Evolutionary conservation across 2,797 vertebrate species (phyloP).

Genomic region (Coreius guichenoti): DNA sequence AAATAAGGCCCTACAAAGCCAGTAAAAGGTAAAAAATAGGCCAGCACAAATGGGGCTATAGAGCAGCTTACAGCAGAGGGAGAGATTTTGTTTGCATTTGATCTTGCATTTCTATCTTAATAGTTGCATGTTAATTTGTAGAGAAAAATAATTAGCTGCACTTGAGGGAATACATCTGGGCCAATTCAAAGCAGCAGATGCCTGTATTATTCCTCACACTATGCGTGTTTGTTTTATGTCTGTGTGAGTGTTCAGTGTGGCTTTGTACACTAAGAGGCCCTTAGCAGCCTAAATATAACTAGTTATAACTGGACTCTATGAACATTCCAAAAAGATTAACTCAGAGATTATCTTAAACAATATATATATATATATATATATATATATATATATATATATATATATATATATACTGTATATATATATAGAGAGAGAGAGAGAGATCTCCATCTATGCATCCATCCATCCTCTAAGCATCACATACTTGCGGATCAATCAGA

Average conservation of each 20-base stretch:
- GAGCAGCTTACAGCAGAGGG: conserved; percentile 41
- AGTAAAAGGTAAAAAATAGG: conserved; percentile 68
- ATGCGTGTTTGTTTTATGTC: neutral
- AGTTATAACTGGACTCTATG: neutral
- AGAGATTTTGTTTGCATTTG: neutral
- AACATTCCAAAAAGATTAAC: conserved; percentile 6
- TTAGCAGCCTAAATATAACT: neutral
- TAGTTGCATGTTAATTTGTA: conserved; percentile 16
- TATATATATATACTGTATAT: neutral
- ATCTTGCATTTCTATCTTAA: conserved; percentile 8
- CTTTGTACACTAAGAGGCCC: neutral
- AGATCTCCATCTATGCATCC: neutral
- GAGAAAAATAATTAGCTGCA: neutral
- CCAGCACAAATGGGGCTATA: conserved; percentile 67
- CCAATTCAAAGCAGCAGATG: conserved; percentile 19
- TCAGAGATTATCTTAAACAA: neutral
- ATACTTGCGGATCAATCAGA: neutral
- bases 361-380: neutral
- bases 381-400: neutral
- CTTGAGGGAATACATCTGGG: conserved; percentile 10
- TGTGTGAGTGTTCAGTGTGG: neutral
- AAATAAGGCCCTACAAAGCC: conserved; percentile 70
- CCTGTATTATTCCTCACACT: neutral
- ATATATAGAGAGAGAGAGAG: too few species aligned
- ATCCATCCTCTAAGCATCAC: neutral